Evolutionary conservation across 1,140 invertebrate genomes (phyloP), one percentile per base, ranked within the genome.

Genomic region (Oryctes rhinoceros): DNA sequence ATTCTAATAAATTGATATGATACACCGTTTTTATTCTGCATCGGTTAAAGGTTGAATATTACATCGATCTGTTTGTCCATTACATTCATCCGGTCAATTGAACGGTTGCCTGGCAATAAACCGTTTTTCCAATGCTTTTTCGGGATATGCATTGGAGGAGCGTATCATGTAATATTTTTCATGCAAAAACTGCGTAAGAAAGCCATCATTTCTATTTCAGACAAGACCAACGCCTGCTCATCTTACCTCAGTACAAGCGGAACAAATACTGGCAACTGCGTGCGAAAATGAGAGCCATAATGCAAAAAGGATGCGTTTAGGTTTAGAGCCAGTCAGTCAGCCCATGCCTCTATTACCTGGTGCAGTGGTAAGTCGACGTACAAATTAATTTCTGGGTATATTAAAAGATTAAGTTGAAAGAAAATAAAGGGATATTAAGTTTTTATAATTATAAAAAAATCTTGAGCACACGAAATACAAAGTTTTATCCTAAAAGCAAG

Each of bases 231-330:
- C 96, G 44, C 97, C 96, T 76, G 96, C 97, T 49, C 97, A 99
- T 89, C 91, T 99, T 85, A 98, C 97, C 49, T 98, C 96, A 80
- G 96, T 97, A 78, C 96, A 97, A 88, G 97, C 97, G 9, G 97
- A 99, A 87, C 96, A 97, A 89, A 96, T 98, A 85, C 90, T 99
- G 86, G 96, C 97, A 82, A 94, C 94, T 84, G 97, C 97, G 67
- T 98, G 97, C 88, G 97, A 98, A 89, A 98, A 98, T 88, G 97
- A 98, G 89, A 96, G 95, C 87, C 94, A 97, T 87, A 98, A 98
- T 88, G 97, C 97, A 39, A 98, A 98, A 89, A 92, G 97, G 84
- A 98, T 98, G 96, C 92, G 97, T 81, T 91, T 98, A 85, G 97
- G 97, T 78, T 90, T 98, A 83, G 97, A 98, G 87, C 97, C 97